Percentiles rank a stretch among this genome's conserved stretches.
Evolutionary conservation across 2,113 vertebrate genomes (phyloP).

Genomic region (Mobula birostris): DNA sequence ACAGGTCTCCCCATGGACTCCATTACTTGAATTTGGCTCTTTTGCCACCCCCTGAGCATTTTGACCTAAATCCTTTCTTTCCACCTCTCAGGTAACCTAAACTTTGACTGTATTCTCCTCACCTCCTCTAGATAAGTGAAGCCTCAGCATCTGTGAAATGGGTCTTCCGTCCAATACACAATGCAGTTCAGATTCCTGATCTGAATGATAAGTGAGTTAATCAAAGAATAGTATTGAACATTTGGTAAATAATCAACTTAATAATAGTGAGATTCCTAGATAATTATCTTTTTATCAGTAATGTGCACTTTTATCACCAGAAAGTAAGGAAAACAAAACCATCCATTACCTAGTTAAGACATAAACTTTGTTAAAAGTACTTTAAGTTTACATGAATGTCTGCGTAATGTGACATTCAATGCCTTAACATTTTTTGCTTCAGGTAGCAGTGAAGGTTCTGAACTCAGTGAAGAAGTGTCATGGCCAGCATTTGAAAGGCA

Average conservation of each 20-base stretch:
- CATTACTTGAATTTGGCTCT: no score
- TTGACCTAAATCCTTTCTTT: no score
- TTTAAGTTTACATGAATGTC: background rate
- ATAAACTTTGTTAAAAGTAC: background rate
- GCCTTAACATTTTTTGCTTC: conserved; percentile 43
- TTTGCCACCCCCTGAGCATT: no score
- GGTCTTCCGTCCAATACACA: background rate
- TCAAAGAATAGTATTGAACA: background rate
- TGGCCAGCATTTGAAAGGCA: conserved; percentile 98
- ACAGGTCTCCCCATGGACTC: no score
- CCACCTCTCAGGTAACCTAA: no score
- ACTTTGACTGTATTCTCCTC: no score
- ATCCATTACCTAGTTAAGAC: background rate
- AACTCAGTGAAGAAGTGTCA: conserved; percentile 93
- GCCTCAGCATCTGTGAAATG: background rate
- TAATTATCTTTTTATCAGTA: background rate
- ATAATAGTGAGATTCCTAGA: background rate
- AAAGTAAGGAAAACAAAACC: no score
- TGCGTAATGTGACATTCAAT: background rate
- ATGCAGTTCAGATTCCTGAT: background rate
- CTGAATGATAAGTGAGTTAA: background rate
- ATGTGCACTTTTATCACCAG: background rate
- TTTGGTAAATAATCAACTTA: background rate
- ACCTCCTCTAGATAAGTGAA: no score
- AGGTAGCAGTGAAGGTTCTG: conserved; percentile 97